These are phyloP conservation scores for Coregonus sp. DNA, from an alignment of 2,797 vertebrate species.

Conservation along the genomic window DNA sequence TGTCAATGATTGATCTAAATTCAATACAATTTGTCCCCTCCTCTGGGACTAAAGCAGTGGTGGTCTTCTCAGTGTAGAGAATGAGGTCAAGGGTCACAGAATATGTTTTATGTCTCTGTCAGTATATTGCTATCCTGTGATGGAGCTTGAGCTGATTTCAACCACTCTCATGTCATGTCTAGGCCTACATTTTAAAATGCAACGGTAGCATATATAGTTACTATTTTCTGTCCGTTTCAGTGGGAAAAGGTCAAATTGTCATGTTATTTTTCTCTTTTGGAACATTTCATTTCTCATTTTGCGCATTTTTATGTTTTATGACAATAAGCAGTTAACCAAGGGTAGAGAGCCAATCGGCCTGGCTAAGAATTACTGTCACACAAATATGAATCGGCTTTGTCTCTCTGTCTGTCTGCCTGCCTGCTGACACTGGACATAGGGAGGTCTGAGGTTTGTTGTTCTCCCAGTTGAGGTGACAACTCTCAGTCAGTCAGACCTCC, in stretches of 20 bases:
- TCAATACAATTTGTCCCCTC: background rate
- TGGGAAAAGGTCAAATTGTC: background rate
- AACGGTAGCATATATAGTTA: background rate
- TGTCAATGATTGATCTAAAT: constrained; percentile 5
- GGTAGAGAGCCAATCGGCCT: background rate
- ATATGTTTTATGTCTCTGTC: constrained; percentile 9
- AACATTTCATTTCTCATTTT: background rate
- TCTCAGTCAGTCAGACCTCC: background rate
- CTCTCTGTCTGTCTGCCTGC: background rate
- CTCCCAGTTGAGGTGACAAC: background rate
- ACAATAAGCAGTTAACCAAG: background rate
- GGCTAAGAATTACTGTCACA: background rate
- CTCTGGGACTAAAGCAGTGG: background rate
- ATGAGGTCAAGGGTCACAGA: constrained; percentile 4
- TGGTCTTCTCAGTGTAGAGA: background rate
- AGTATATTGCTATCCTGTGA: constrained; percentile 14
- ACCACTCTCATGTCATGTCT: background rate
- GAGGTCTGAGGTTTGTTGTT: background rate
- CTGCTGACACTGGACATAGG: background rate
- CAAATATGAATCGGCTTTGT: background rate
- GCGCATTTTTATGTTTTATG: background rate
- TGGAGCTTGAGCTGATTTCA: constrained; percentile 8
- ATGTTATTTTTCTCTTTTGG: background rate
- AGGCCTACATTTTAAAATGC: background rate
- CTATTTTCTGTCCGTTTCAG: background rate